phyloP scores from a whole-genome alignment of 2,113 vertebrate genomes.

The Cromileptes altivelis region DNA sequence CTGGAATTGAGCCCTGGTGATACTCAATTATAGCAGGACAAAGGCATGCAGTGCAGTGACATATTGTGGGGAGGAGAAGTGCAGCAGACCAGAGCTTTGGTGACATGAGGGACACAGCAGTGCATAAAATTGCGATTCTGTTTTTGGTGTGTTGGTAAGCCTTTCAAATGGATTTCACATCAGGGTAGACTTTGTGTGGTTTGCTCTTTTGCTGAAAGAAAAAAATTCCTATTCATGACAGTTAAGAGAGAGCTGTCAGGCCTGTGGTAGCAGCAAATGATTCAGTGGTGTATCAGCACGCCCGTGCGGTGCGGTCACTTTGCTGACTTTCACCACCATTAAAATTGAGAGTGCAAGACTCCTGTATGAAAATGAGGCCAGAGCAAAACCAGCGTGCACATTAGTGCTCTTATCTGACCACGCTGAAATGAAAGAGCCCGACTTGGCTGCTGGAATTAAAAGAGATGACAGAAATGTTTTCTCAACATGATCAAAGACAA shows the following conservation, averaged over 20 bases:
- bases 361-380: slow-evolving; percentile 5
- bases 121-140: slow-evolving; percentile 43
- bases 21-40: slow-evolving; percentile 65
- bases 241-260: slow-evolving; percentile 44
- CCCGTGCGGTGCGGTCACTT: slow-evolving; percentile 30
- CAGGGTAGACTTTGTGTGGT: slow-evolving; percentile 14
- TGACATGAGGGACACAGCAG: slow-evolving; percentile 41
- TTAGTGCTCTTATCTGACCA: slow-evolving; percentile 34
- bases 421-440: slow-evolving; percentile 24
- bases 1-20: slow-evolving; percentile 41
- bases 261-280: slow-evolving; percentile 11
- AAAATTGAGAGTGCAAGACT: slow-evolving; percentile 10
- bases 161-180: slow-evolving; percentile 51
- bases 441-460: slow-evolving; percentile 40
- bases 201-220: slow-evolving; percentile 23
- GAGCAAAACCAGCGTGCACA: slow-evolving; percentile 23
- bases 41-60: slow-evolving; percentile 30
- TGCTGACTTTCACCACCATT: slow-evolving; percentile 15
- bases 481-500: slow-evolving; percentile 60
- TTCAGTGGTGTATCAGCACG: slow-evolving; percentile 28
- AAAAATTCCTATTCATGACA: slow-evolving; percentile 6
- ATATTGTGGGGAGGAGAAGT: slow-evolving; percentile 25
- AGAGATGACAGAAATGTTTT: slow-evolving; percentile 46
- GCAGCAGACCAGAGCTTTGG: slow-evolving; percentile 47
- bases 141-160: slow-evolving; percentile 37